phyloP scores from a whole-genome alignment of 92 coral and sea anemone genomes.

The Porites evermanni region DNA sequence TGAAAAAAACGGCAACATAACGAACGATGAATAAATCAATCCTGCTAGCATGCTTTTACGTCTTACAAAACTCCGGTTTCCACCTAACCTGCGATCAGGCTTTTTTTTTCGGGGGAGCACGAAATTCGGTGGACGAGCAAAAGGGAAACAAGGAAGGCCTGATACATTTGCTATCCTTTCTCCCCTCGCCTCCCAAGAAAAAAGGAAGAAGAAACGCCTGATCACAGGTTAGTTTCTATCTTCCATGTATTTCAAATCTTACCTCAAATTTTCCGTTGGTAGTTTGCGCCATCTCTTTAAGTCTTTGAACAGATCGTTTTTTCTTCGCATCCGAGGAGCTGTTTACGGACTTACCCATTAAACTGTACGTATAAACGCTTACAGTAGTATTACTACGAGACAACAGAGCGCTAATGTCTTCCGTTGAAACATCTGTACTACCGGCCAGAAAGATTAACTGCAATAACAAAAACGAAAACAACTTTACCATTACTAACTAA shows the following conservation, averaged over 20 bases:
- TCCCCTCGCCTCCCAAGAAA: too few relatives aligned
- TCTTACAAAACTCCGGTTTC: too few relatives aligned
- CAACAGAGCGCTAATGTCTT: slow-evolving; percentile 61
- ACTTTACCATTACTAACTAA: too few relatives aligned
- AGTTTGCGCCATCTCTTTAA: slow-evolving; percentile 62
- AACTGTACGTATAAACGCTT: slow-evolving; percentile 74
- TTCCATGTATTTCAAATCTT: background rate
- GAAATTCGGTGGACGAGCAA: too few relatives aligned
- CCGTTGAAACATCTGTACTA: slow-evolving; percentile 72
- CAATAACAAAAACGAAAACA: background rate
- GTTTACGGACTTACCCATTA: slow-evolving; percentile 43
- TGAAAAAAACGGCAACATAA: too few relatives aligned
- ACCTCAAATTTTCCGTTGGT: slow-evolving; percentile 85
- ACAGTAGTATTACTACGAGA: slow-evolving; percentile 69
- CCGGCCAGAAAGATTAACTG: slow-evolving; percentile 87
- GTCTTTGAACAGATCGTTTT: slow-evolving; percentile 39
- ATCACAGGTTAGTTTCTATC: too few relatives aligned
- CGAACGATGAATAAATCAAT: background rate
- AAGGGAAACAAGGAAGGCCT: too few relatives aligned
- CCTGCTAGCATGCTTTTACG: too few relatives aligned
- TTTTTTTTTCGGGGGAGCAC: too few relatives aligned
- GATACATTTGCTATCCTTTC: too few relatives aligned
- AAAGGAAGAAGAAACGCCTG: too few relatives aligned
- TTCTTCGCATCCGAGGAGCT: slow-evolving; percentile 29
- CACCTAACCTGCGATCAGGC: too few relatives aligned